Base-by-base conservation (phyloP, 1,140 invertebrate genomes). In the Chymomyza costata region DNA sequence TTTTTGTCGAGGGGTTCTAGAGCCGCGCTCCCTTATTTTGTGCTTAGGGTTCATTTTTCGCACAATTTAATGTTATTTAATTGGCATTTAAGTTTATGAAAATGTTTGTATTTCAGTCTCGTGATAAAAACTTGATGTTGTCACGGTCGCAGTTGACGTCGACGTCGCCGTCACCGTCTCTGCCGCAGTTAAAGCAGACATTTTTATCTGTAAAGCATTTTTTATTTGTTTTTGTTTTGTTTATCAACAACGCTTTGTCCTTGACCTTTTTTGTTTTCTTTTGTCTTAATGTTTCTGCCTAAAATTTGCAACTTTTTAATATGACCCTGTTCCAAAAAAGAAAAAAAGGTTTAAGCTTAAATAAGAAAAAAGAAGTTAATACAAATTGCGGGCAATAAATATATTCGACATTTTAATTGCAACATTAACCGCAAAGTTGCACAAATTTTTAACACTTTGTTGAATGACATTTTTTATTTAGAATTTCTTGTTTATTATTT, bases 51-150 rank as follows among this genome's bases (percentile, higher is more conserved):
- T 64, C 64, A 73, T 81, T 80, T 73, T 61, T 60, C 74, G 73
- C 59, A 80, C 73, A 80, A 81, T 80, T 80, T 80, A 80, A 80
- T 80, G 67, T 81, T 81, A 80, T 80, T 80, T 80, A 80, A 80
- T 80, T 68, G 73, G 60, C 68, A 80, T 80, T 80, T 73, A 73
- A 80, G 73, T 80, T 73, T 60, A 59, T 80, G 56, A 58, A 71
- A 78, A 70, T 62, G 73, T 52, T 57, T 65, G 49, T 60, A 45
- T 51, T 66, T 48, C 30, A 19, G 18, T 34, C 25, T 21, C 25
- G 56, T 46, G 21, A 21, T 68, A 48, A 64, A 34, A 60, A 47
- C n/a, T n/a, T n/a, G n/a, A n/a, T n/a, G n/a, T n/a, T n/a, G n/a
- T n/a, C n/a, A n/a, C n/a, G n/a, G n/a, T n/a, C n/a, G n/a, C n/a